Evolutionary conservation across 37 sponge, comb jelly and placozoan genomes (phyloP), one percentile per base, ranked within the genome.

Genomic region (Axinella damicornis): DNA sequence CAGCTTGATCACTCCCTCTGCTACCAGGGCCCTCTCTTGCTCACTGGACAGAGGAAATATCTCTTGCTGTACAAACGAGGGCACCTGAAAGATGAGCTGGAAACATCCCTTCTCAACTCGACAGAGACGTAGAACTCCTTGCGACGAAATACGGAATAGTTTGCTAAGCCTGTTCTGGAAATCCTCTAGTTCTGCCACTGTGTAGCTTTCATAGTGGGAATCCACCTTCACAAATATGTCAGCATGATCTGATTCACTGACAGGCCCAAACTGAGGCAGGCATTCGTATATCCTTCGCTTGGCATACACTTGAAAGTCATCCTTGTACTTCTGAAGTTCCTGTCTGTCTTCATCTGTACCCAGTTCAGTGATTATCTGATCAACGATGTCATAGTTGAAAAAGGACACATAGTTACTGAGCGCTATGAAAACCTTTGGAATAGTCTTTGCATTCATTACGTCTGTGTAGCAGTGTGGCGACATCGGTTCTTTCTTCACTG

Each of bases 241-340:
- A 32, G 35, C 69, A 67, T 30, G 28, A 31, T 57, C 34, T 18
- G 28, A 1, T 27, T 22, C 5, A 5, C 27, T 61, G 2, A 28
- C 1, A n/a, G 58, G 25, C 18, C 34, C 33, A 57, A 36, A 74
- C 15, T 55, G 30, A 1, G 59, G 27, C 5, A 59, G 75, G n/a
- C 75, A 74, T 31, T 74, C 75, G 25, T 30, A 74, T 27, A 74
- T 32, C 36, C n/a, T 74, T 22, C 75, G 39, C 58, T 57, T 74
- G 58, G 57, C 55, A 30, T 74, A 74, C 13, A 56, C 58, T 11
- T 24, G 34, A 16, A 74, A 22, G 16, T 74, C 58, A 6, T 57
- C 5, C 31, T 32, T 2, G 25, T 74, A 74, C 2, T 55, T 28
- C 21, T 54, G 16, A 16, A 74, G 59, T 2, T 40, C 18, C 5